Conservation (phyloP, 2,113 vertebrate species). For the Equus quagga region DNA sequence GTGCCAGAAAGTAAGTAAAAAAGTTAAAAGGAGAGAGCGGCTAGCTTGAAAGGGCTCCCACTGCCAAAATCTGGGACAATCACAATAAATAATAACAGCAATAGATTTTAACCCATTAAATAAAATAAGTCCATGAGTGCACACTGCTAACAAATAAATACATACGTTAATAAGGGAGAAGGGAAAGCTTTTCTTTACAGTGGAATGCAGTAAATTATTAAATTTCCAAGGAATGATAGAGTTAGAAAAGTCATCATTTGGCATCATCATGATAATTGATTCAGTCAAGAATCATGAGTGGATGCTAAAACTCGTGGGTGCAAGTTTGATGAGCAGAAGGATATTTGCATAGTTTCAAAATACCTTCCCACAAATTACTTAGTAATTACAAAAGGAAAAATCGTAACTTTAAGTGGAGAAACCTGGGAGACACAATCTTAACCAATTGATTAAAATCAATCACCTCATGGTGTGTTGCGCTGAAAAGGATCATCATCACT, state of each 20-base stretch:
- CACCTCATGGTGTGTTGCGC: background rate
- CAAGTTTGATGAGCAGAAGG: background rate
- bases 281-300: background rate
- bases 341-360: background rate
- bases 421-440: background rate
- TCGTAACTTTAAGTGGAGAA: background rate
- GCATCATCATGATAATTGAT: background rate
- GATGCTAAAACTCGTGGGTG: background rate
- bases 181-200: background rate
- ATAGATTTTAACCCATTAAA: background rate
- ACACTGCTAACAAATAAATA: background rate
- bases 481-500: background rate
- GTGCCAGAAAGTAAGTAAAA: conserved; percentile 7
- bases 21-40: background rate
- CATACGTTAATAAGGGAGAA: background rate
- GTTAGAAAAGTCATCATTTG: background rate
- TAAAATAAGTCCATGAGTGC: background rate
- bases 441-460: background rate
- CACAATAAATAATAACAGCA: background rate
- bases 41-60: background rate
- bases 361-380: background rate
- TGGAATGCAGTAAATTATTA: conserved; percentile 27
- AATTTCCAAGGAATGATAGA: background rate
- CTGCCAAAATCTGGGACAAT: background rate
- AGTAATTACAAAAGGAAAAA: conserved; percentile 9